phyloP scores from a whole-genome alignment of 2,113 vertebrate genomes.

The Lycaon pictus region DNA sequence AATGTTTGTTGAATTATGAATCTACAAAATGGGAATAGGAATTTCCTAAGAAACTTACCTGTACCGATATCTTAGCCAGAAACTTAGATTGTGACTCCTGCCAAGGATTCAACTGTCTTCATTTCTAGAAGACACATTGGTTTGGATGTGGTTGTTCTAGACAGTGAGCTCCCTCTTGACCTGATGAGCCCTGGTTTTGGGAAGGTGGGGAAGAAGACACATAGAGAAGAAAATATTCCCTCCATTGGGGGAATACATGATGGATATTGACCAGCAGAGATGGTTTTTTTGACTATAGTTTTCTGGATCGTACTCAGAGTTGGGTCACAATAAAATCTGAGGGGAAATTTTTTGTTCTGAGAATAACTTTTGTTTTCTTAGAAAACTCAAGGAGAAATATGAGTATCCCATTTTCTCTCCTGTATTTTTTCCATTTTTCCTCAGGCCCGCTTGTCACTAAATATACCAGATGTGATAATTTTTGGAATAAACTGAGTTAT shows the following conservation, averaged over 20 bases:
- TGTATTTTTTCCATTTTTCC: background rate
- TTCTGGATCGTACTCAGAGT: conserved; percentile 40
- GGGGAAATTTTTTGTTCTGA: background rate
- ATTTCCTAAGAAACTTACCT: background rate
- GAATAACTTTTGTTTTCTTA: conserved; percentile 65
- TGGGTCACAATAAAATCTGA: background rate
- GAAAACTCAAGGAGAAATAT: conserved; percentile 63
- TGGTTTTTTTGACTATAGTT: background rate
- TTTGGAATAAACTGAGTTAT: conserved; percentile 41
- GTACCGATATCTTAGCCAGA: background rate
- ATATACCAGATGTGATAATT: conserved; percentile 50
- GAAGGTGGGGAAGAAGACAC: too few species aligned
- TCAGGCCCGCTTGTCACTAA: background rate
- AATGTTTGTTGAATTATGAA: conserved; percentile 1
- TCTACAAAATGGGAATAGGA: background rate
- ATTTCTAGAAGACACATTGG: background rate
- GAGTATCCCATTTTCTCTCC: conserved; percentile 21
- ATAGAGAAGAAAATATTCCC: background rate
- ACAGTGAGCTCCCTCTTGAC: background rate
- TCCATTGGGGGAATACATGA: background rate
- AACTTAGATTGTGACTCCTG: background rate
- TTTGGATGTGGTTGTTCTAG: background rate
- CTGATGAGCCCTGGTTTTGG: background rate
- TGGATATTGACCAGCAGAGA: background rate
- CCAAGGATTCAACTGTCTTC: background rate